phyloP scores from a whole-genome alignment of 1,140 invertebrate species.

The Drosophila seguyi region DNA sequence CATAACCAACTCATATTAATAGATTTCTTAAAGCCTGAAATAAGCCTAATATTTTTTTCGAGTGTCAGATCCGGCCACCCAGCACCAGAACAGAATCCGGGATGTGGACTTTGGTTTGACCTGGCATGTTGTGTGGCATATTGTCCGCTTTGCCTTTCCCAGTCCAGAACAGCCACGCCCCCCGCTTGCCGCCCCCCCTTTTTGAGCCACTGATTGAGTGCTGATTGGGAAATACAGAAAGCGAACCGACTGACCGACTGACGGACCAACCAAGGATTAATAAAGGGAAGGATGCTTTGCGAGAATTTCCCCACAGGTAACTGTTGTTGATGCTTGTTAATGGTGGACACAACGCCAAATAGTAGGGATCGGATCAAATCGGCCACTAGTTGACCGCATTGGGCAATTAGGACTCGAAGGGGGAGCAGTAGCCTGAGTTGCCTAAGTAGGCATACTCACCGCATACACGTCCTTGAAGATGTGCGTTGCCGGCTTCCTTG shows the following conservation, averaged over 20 bases:
- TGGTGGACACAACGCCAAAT: conserved; percentile 24
- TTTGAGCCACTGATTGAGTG: conserved; percentile 74
- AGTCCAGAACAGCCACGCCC: conserved; percentile 22
- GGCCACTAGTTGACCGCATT: conserved; percentile 45
- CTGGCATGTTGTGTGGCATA: conserved; percentile 62
- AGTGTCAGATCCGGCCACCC: conserved; percentile 8
- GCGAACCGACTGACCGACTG: conserved; percentile 3
- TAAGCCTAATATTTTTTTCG: neutral
- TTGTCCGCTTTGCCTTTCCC: conserved; percentile 69
- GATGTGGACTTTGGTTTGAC: conserved; percentile 40
- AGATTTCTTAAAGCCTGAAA: neutral
- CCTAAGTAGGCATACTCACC: conserved; percentile 53
- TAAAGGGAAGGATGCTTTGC: conserved; percentile 3
- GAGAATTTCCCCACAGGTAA: conserved; percentile 31
- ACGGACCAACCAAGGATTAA: conserved; percentile 15
- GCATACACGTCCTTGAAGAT: conserved; percentile 67
- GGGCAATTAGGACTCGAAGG: conserved; percentile 49
- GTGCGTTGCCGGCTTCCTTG: conserved; percentile 73
- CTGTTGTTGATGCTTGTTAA: conserved; percentile 63
- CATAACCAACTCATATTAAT: neutral
- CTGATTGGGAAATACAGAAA: conserved; percentile 72
- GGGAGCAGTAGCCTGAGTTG: conserved; percentile 26
- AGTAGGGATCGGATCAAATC: conserved; percentile 1
- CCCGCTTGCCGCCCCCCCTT: conserved; percentile 3
- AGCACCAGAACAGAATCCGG: conserved; percentile 7